Percentiles rank a stretch among this genome's conserved stretches.
phyloP scores from a whole-genome alignment of 2,797 vertebrate genomes.

The Ctenosaura bakeri region DNA sequence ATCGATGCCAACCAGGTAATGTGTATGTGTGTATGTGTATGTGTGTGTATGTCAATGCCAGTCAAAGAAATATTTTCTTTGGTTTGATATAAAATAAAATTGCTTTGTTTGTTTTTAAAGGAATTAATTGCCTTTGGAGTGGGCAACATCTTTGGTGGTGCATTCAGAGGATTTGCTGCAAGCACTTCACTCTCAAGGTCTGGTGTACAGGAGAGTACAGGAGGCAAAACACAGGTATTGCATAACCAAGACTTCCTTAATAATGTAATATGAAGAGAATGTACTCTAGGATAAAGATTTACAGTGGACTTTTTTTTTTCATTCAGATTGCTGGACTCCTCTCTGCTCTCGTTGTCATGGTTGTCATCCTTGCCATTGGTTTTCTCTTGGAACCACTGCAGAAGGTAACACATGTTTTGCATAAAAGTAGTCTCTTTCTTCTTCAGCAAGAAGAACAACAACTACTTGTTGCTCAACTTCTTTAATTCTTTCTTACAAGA shows the following conservation, averaged over 20 bases:
- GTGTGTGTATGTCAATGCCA: not conserved
- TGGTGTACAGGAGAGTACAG: slow-evolving; percentile 95
- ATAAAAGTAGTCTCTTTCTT: not conserved
- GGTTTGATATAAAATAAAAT: not conserved
- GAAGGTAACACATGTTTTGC: slow-evolving; percentile 82
- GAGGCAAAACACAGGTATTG: slow-evolving; percentile 96
- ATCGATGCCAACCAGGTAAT: slow-evolving; percentile 93
- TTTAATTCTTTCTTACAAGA: not conserved
- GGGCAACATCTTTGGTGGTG: slow-evolving; percentile 90
- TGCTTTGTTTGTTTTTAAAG: slow-evolving; percentile 64
- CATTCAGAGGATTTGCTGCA: slow-evolving; percentile 90
- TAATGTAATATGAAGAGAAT: not conserved
- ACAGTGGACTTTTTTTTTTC: slow-evolving; percentile 34
- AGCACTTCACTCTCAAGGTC: slow-evolving; percentile 95
- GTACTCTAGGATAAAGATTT: slow-evolving; percentile 1
- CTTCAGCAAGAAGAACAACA: slow-evolving; percentile 5
- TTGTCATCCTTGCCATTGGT: slow-evolving; percentile 90
- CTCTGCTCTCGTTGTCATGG: slow-evolving; percentile 90
- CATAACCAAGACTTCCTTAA: not conserved
- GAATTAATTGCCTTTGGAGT: slow-evolving; percentile 96
- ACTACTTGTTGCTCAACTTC: not conserved
- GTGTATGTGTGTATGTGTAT: not conserved
- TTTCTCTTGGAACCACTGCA: slow-evolving; percentile 92
- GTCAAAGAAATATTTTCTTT: slow-evolving; percentile 1
- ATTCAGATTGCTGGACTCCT: slow-evolving; percentile 90